Base-by-base conservation (phyloP, 2,113 vertebrate genomes). In the human (Homo sapiens) region DNA sequence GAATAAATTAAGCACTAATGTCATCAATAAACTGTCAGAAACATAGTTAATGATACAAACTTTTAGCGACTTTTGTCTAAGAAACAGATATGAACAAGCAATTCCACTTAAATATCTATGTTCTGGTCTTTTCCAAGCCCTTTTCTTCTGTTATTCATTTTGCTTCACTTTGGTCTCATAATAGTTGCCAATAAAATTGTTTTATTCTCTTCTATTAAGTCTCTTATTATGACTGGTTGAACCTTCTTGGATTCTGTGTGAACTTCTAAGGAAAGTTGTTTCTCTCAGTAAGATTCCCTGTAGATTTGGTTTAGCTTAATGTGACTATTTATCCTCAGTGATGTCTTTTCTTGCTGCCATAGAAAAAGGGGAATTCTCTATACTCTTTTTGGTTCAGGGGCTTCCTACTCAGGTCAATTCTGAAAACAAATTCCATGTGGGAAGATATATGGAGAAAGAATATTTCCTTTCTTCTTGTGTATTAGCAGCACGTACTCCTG, bases 401-500 rank as follows among this genome's bases (percentile, higher is more conserved):
- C 18, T 89, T 94, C 25, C 64, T 64, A 30, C 9, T 30, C 55
- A 61, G 30, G n/a, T 76, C 23, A 72, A 4, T 52, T 59, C 35
- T 35, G 3, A 45, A 94, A 72, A 45, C 4, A 43, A 72, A 17
- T 17, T 61, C 45, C 17, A 40, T 8, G 2, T 48, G 30, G 45
- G 35, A 43, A 59, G 27, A 32, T 25, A 3, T 2, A 55, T 25
- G 45, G 27, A 72, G 25, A 57, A 1, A 6, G 45, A 7, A 45
- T 13, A 3, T 66, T 59, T 57, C 45, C 48, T 70, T 0, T 3
- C 1, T 68, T 66, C 23, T 10, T 18, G 17, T 5, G 38, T 11
- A 0, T 32, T 48, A 5, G 23, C 17, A 10, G 32, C 30, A 70
- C 23, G 20, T 0, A 18, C 40, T 0, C 13, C 38, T 45, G 30